Conservation (phyloP, 2,113 vertebrate species). For the Hippocampus barbouri region DNA sequence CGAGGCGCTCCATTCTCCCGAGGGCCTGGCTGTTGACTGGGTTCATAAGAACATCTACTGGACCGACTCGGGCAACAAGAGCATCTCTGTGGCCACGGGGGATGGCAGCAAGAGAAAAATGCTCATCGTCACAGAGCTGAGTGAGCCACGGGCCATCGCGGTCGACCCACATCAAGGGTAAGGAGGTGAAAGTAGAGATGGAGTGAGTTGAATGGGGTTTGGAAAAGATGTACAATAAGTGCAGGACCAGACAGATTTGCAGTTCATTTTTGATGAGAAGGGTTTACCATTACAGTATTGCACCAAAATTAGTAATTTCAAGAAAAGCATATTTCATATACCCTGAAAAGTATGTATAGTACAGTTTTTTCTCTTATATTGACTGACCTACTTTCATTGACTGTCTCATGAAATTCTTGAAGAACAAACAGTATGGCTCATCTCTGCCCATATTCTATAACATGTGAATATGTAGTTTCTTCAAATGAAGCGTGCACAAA, state of each 20-base stretch:
- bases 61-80: constrained; percentile 96
- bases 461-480: neutral
- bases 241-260: neutral
- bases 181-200: constrained; percentile 29
- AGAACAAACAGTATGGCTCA: neutral
- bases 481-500: neutral
- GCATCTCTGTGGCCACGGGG: constrained; percentile 87
- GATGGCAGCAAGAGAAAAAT: constrained; percentile 86
- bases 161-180: constrained; percentile 92
- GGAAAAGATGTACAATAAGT: neutral
- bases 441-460: neutral
- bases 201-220: neutral
- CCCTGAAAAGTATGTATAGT: neutral
- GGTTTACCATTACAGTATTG: neutral
- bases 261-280: neutral
- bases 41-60: constrained; percentile 97
- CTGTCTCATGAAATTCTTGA: neutral
- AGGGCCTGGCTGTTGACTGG: constrained; percentile 96
- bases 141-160: constrained; percentile 89
- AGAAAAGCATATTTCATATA: neutral
- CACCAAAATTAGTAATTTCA: neutral
- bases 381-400: neutral
- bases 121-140: constrained; percentile 83
- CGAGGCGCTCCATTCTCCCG: constrained; percentile 86
- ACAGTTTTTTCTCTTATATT: neutral